A percentile compares a stretch with the other conserved stretches of the same genome.
Evolutionary conservation across 2,113 vertebrate species (phyloP).

Genomic region (Phalacrocorax aristotelis): DNA sequence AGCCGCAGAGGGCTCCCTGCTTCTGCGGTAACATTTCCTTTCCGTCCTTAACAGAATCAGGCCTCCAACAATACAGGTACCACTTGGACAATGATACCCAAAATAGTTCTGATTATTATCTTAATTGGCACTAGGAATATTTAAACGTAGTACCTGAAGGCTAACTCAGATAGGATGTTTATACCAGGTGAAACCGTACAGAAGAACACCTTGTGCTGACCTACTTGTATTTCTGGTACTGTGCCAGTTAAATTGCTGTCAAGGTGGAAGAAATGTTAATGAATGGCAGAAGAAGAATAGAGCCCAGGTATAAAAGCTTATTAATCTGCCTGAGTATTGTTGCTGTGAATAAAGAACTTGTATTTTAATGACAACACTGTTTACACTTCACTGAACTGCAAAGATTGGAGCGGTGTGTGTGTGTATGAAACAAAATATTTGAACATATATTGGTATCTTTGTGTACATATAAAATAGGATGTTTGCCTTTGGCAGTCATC

Average conservation of each 20-base stretch:
- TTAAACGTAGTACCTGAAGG: constrained; percentile 52
- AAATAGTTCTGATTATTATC: constrained; percentile 24
- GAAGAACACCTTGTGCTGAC: constrained; percentile 73
- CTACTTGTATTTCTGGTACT: constrained; percentile 52
- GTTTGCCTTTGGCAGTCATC: constrained; percentile 57
- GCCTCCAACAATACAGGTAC: background rate
- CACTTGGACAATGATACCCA: constrained; percentile 1
- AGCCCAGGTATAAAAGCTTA: constrained; percentile 14
- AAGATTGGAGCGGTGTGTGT: background rate
- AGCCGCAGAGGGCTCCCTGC: background rate
- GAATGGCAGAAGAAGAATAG: constrained; percentile 23
- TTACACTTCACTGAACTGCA: constrained; percentile 61
- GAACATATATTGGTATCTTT: background rate
- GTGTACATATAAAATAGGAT: constrained; percentile 37
- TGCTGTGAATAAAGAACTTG: constrained; percentile 14
- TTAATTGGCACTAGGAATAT: constrained; percentile 43
- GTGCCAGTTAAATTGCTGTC: constrained; percentile 64
- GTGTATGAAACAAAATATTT: background rate
- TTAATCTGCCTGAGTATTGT: constrained; percentile 10
- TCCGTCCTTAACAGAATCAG: background rate
- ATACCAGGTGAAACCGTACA: constrained; percentile 34
- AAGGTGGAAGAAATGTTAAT: constrained; percentile 47
- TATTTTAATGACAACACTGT: constrained; percentile 52
- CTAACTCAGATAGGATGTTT: constrained; percentile 67
- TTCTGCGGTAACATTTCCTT: background rate